phyloP scores from a whole-genome alignment of 2,113 vertebrate genomes.

The Okapia johnstoni region DNA sequence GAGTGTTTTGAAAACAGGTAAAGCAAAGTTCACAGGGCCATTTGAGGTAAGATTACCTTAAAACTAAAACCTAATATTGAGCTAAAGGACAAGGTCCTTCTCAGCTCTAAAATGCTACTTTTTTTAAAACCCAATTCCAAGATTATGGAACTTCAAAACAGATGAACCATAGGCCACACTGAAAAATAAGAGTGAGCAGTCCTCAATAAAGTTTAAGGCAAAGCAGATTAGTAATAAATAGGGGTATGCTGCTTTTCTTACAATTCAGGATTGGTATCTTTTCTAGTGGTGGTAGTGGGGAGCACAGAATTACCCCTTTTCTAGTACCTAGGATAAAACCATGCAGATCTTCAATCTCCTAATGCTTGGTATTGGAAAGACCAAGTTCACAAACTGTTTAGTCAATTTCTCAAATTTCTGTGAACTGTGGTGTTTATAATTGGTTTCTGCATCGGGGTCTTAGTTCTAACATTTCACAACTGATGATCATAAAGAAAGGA shows the following conservation, averaged over 20 bases:
- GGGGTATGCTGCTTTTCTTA: background rate
- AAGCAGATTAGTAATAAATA: background rate
- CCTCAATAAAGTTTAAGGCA: background rate
- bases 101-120: background rate
- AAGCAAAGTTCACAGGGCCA: background rate
- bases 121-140: background rate
- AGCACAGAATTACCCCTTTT: background rate
- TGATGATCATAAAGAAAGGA: background rate
- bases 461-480: background rate
- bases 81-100: background rate
- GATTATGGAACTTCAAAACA: background rate
- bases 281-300: too few species aligned
- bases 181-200: background rate
- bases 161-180: background rate
- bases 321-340: background rate
- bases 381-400: background rate
- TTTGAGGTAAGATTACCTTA: background rate
- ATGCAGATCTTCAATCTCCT: background rate
- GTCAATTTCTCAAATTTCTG: background rate
- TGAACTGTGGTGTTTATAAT: background rate
- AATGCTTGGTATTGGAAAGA: background rate
- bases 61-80: background rate
- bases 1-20: background rate
- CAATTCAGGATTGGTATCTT: background rate
- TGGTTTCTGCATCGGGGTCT: background rate